Percentiles rank a stretch among this genome's conserved stretches.
phyloP scores from a whole-genome alignment of 1,140 invertebrate genomes.

The Drosophila prosaltans region DNA sequence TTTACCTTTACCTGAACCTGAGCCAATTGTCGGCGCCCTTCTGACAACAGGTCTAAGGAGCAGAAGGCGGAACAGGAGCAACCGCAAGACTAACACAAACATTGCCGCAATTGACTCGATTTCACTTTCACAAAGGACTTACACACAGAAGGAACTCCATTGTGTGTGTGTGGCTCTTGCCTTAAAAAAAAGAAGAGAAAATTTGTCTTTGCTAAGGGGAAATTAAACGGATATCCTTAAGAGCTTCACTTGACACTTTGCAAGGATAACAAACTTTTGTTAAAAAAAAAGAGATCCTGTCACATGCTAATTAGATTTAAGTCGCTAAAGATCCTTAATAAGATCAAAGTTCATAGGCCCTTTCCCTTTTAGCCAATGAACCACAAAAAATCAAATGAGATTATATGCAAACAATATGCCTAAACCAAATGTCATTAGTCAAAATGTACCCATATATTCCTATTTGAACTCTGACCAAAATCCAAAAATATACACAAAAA shows the following conservation, averaged over 20 bases:
- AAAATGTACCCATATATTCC: conserved; percentile 57
- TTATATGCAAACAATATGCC: conserved; percentile 29
- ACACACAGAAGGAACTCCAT: conserved; percentile 12
- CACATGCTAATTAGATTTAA: conserved; percentile 4
- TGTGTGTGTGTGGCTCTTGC: conserved; percentile 7
- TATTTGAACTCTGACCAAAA: conserved; percentile 75
- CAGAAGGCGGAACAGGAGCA: conserved; percentile 37
- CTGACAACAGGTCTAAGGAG: conserved; percentile 19
- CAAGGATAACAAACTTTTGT: neutral
- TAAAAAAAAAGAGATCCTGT: neutral
- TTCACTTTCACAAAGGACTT: conserved; percentile 56
- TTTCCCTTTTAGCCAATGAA: conserved; percentile 13
- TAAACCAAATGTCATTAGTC: conserved; percentile 58
- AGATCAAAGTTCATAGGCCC: neutral
- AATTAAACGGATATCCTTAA: conserved; percentile 74
- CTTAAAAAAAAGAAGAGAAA: conserved; percentile 22
- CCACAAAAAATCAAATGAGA: conserved; percentile 36
- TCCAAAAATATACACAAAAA: conserved; percentile 41
- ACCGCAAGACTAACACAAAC: conserved; percentile 73
- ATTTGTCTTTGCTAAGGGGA: conserved; percentile 47
- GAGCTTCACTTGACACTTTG: conserved; percentile 44
- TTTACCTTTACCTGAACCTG: conserved; percentile 44
- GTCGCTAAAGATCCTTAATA: neutral
- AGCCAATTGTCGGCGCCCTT: conserved; percentile 45
- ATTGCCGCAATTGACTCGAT: conserved; percentile 71